Evolutionary conservation across 2,113 vertebrate genomes (phyloP).

Genomic region (Balaenoptera acutorostrata): DNA sequence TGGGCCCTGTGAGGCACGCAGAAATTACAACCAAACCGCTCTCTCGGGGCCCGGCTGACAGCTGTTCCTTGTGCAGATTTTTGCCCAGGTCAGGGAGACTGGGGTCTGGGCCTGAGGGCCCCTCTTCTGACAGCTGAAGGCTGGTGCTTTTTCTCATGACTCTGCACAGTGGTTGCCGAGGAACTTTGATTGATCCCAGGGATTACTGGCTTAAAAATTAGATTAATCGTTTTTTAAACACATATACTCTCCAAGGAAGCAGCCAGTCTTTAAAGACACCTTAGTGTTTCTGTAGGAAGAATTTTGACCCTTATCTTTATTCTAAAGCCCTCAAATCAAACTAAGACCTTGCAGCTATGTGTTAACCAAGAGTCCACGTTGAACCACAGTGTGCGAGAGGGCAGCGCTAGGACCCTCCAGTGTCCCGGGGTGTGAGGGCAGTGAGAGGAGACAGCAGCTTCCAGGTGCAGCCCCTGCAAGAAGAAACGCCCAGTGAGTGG

Average conservation of each 20-base stretch:
- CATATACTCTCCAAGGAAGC: not conserved
- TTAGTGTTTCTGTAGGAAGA: not conserved
- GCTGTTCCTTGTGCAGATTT: not conserved
- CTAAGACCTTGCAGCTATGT: not conserved
- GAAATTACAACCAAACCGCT: not conserved
- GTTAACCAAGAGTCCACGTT: not conserved
- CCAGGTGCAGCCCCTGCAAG: no score
- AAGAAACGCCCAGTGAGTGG: no score
- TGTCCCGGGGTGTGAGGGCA: not conserved
- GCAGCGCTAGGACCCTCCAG: not conserved
- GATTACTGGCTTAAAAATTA: not conserved
- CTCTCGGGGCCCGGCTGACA: not conserved
- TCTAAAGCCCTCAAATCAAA: not conserved
- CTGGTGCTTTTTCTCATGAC: not conserved
- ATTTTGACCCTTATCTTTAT: not conserved
- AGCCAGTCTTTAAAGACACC: not conserved
- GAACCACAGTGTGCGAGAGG: not conserved
- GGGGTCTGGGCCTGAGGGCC: not conserved
- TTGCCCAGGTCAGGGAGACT: not conserved
- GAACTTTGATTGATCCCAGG: not conserved
- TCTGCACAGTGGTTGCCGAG: not conserved
- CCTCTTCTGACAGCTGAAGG: not conserved
- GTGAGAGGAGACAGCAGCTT: not conserved
- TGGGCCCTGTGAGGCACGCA: not conserved
- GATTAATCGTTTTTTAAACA: not conserved